phyloP scores from a whole-genome alignment of 2,113 vertebrate genomes.

The Corythornis vintsioides region DNA sequence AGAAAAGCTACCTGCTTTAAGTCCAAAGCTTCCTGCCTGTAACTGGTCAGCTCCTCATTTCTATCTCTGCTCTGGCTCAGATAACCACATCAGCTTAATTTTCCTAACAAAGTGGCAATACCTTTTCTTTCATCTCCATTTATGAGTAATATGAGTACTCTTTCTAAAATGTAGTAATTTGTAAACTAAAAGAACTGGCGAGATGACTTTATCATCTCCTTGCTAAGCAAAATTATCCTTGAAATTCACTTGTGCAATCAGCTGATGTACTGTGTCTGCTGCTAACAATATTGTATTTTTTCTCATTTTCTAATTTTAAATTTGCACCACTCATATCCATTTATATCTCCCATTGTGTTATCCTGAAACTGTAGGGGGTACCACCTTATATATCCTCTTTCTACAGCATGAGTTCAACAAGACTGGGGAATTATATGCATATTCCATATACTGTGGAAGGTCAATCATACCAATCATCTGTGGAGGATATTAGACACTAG shows the following conservation, averaged over 20 bases:
- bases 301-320: background rate
- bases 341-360: background rate
- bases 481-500: background rate
- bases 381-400: background rate
- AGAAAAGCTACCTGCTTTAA: background rate
- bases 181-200: background rate
- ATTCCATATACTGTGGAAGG: background rate
- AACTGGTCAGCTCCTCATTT: background rate
- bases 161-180: background rate
- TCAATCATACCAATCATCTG: background rate
- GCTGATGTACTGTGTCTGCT: background rate
- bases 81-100: background rate
- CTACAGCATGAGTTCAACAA: background rate
- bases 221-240: slow-evolving; percentile 1
- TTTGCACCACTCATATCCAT: background rate
- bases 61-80: background rate
- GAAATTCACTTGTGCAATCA: background rate
- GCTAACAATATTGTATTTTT: background rate
- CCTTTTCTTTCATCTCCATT: background rate
- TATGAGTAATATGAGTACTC: background rate
- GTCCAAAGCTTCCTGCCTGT: background rate
- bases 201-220: background rate
- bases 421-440: background rate
- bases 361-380: background rate
- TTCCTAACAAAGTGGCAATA: background rate